Evolutionary conservation across 1,140 invertebrate genomes (phyloP), one percentile per base, ranked within the genome.

Genomic region (Papilio polyxenes): DNA sequence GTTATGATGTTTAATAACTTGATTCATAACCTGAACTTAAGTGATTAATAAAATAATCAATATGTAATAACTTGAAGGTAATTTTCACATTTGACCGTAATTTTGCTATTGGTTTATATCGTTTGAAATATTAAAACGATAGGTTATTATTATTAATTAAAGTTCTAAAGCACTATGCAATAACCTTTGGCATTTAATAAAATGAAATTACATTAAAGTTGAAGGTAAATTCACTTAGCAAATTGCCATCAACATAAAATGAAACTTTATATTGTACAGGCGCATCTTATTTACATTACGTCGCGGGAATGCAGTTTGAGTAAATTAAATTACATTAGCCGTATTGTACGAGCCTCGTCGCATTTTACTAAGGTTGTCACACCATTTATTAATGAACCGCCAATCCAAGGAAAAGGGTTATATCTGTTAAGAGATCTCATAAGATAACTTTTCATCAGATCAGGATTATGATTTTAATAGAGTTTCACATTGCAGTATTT

Each of bases 281-380:
- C 13, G 65, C 23, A 37, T 69, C 65, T 37, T 72, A 72, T 72
- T 72, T 72, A 72, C 31, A 31, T 72, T 40, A 72, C 13, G 11
- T 72, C 65, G 65, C n/a, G 31, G 31, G 65, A 72, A 72, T 37
- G 31, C 65, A 72, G 31, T 72, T 40, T 72, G 31, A 72, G 65
- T 72, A 72, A 37, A 56, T 56, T 56, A 56, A 56, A 72, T 72
- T 40, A 72, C 65, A 72, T 72, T 37, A 72, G 65, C 65, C 31
- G 65, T 72, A 72, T 72, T 40, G 65, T 72, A 72, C 13, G n/a
- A 13, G 31, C 31, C 31, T 65, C 65, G 13, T 72, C 23, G 37
- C 31, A 72, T 72, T 65, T 65, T 31, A 3, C 23, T 72, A 72
- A 31, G 65, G 65, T 17, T 72, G 65, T 37, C 65, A 40, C 65